Base-by-base conservation (phyloP, 2,113 vertebrate genomes). In the Eupsittula cactorum region DNA sequence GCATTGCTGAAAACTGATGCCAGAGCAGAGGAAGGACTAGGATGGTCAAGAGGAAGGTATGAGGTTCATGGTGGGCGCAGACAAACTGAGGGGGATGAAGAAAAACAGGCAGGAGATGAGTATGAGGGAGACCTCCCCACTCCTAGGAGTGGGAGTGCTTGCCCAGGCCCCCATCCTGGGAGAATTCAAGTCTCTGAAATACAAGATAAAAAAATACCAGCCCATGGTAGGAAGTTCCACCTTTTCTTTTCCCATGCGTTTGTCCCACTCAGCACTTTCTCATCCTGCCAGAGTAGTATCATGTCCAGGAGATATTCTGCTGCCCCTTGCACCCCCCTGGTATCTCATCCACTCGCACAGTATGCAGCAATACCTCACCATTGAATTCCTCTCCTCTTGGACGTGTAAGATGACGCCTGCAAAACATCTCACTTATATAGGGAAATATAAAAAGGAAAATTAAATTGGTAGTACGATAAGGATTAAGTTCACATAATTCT, bases 361-460 rank as follows among this genome's bases (percentile, higher is more conserved):
- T 82, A 49, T 0, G 2, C 41, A 27, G 33, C 0, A 0, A 21
- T 27, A 37, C 25, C 57, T 63, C 3, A 4, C 47, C 33, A 50
- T 35, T 52, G 39, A 1, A 52, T 62, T 49, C 21, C 37, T n/a
- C 17, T 31, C 27, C 59, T 65, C 47, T 29, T 60, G 59, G 28
- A 73, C 19, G 8, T 69, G 3, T 18, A 68, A 41, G 16, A 35
- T 10, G 28, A n/a, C 0, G 1, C 21, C 52, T 76, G n/a, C 31
- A 24, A 93, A 77, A 11, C 6, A 2, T 44, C 29, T 85, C 20
- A 11, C 44, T 57, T 39, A 59, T 49, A 69, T 0, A 24, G 5
- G 28, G 11, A 74, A 82, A 68, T 25, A 24, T 10, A 35, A 70
- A 70, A 74, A 69, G 27, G 42, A 82, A 83, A 50, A 78, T 35